Base-by-base conservation (phyloP, 2,797 vertebrate genomes). In the Meriones psammophilus region DNA sequence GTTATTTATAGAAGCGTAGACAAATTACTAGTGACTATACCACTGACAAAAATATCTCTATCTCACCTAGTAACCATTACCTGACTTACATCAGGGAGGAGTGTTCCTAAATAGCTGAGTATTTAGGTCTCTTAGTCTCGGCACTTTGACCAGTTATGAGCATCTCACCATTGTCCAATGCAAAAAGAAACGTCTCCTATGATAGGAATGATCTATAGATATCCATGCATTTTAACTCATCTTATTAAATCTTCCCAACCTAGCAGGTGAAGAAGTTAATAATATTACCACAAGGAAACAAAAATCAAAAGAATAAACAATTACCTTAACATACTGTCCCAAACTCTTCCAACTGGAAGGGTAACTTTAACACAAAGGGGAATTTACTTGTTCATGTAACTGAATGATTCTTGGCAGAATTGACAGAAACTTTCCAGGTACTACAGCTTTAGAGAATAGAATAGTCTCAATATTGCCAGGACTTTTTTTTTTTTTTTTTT, bases 381-480 rank as follows among this genome's bases (percentile, higher is more conserved):
- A 79, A 73, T 94, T 94, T 94, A 54, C 88, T 87, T 91, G 24
- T 92, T 93, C 62, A 62, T 42, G 84, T 86, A 93, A 88, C 46
- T 78, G 58, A 2, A 3, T 88, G 39, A 10, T 83, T 86, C 33
- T 58, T 81, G 81, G 62, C 17, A 95, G 88, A 96, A 76, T 0
- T 84, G 33, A 94, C 22, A 94, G 42, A 92, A 95, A 92, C 5
- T 83, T 92, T 28, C 66, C 85, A 94, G 36, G 30, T 89, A 84
- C 58, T 69, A 91, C 28, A 58, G 9, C 17, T 68, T 93, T 62
- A 81, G 89, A 95, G 8, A 62, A 24, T 90, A 20, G 28, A 88
- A 85, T 88, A 14, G 46, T 60, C 9, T 68, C 22, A 46, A 54
- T 36, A 86, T 74, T 95, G 15, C 36, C 33, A 92, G 85, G 81